A percentile compares a stretch with the other conserved stretches of the same genome.
Evolutionary conservation across 2,888 invertebrate species (phyloP).

Genomic region (Scelioninae gen. 1): DNA sequence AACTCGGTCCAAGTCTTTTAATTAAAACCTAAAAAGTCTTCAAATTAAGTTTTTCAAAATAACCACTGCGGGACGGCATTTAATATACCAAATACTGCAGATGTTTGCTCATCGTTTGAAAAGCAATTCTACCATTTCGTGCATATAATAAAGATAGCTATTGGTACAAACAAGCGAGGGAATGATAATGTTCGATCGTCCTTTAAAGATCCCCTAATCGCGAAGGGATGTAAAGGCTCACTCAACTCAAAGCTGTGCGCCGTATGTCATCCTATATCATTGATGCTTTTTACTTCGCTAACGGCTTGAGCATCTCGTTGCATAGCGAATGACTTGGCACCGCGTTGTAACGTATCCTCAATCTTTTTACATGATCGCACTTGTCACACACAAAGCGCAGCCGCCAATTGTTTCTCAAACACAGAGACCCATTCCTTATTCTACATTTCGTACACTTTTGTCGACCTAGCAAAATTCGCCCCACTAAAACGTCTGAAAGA

Average conservation of each 20-base stretch:
- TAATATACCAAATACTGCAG: conserved; percentile 3
- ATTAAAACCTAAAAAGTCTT: no score
- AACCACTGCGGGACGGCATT: no score
- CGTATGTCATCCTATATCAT: conserved; percentile 56
- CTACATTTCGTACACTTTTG: not conserved
- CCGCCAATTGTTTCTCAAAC: conserved; percentile 51
- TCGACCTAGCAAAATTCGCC: no score
- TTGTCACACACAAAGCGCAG: conserved; percentile 60
- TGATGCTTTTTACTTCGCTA: conserved; percentile 58
- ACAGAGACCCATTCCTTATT: conserved; percentile 32
- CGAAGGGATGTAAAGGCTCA: conserved; percentile 52
- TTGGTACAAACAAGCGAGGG: conserved; percentile 46
- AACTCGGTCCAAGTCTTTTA: no score
- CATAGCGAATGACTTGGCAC: conserved; percentile 38
- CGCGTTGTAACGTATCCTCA: conserved; percentile 30
- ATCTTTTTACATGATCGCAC: conserved; percentile 47
- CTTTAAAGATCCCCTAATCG: conserved; percentile 68
- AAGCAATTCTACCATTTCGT: conserved; percentile 13
- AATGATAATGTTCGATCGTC: conserved; percentile 65
- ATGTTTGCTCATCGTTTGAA: conserved; percentile 33
- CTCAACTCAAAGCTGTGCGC: conserved; percentile 30
- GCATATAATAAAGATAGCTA: conserved; percentile 46
- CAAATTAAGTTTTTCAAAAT: no score
- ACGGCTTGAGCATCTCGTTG: conserved; percentile 59
- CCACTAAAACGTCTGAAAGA: no score